Base-by-base conservation (phyloP, 2,888 invertebrate genomes). In the Ormyrus pomaceus region DNA sequence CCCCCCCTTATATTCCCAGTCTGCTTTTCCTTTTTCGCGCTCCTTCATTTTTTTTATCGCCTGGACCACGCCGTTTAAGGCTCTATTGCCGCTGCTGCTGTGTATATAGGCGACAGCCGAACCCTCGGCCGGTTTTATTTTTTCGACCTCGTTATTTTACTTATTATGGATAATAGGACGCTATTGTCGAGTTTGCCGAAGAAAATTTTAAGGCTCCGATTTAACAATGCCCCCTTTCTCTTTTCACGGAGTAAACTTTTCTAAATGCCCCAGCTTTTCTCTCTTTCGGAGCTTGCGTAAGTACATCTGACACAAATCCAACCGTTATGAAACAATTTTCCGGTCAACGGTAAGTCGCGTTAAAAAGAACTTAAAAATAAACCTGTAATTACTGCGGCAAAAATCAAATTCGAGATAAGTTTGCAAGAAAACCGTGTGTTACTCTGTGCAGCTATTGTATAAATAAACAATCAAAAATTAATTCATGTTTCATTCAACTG, bases 161-260 rank as follows among this genome's bases (percentile, higher is more conserved):
- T 82, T 70, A 82, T 79, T 82, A 82, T 34, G 79, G 76, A 34
- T 77, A 82, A 82, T 73, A 76, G 65, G 51, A 59, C 50, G 56
- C 55, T 50, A 53, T 66, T 70, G 56, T 51, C 48, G 53, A 70
- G 45, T 65, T 68, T 4, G 46, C 10, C 11, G 45, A 53, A 65
- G 65, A 55, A 59, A 66, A 13, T 77, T 76, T 59, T 68, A 59
- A 70, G n/a, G 19, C 46, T 34, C 19, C 7, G 65, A 48, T 56
- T 5, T 65, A 74, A 65, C 73, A 65, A 65, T 65, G 10, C 34
- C 62, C 45, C 34, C 53, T 64, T 46, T 19, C 58, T 70, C 48
- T 48, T 70, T 58, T 70, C 19, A 61, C 50, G 13, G 48, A 64
- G 10, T 13, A 6, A 51, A 53, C 6, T 59, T 75, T 75, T 61